Base-by-base conservation (phyloP, 2,888 invertebrate genomes). In the Rotaria socialis region DNA sequence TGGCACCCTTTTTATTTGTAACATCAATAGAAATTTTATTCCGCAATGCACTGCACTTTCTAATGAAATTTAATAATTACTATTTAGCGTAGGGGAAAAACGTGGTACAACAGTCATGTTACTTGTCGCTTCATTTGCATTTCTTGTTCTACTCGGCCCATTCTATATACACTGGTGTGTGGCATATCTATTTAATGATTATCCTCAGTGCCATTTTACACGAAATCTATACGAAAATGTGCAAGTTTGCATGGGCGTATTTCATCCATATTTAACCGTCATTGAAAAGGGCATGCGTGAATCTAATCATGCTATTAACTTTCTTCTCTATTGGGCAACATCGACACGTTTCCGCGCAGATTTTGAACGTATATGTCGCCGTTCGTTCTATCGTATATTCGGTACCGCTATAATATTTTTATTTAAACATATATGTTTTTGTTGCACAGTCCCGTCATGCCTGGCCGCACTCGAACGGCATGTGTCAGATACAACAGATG, bases 51-150 rank as follows among this genome's bases (percentile, higher is more conserved):
- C 50, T 50, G 14, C 5, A 11, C 14, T 50, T 50, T 50, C 8
- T 50, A 14, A 50, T 50, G 8, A 8, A 11, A 50, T 52, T 52
- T 52, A 35, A 52, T 52, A 52, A 52, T 52, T 52, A 52, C 16
- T 47, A 80, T 80, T 47, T 80, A 80, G 80, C 47, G 22, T 80
- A 80, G 41, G 47, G 80, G 80, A 80, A 47, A 80, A 19, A n/a
- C 80, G 80, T 47, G 80, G 80, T n/a, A 80, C 80, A 43, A 80
- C 80, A 43, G 80, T 80, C 24, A 80, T 80, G 80, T n/a, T 80
- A 3, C 35, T 80, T 4, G 80, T 80, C 16, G 80, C 80, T 41
- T 80, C 80, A 14, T 80, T 80, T 24, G 80, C 80, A 24, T 80
- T 80, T 80, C 47, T 80, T n/a, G 14, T 80, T 11, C 24, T 80